Evolutionary conservation across 2,797 vertebrate species (phyloP).

Genomic region (Pipistrellus nathusii): DNA sequence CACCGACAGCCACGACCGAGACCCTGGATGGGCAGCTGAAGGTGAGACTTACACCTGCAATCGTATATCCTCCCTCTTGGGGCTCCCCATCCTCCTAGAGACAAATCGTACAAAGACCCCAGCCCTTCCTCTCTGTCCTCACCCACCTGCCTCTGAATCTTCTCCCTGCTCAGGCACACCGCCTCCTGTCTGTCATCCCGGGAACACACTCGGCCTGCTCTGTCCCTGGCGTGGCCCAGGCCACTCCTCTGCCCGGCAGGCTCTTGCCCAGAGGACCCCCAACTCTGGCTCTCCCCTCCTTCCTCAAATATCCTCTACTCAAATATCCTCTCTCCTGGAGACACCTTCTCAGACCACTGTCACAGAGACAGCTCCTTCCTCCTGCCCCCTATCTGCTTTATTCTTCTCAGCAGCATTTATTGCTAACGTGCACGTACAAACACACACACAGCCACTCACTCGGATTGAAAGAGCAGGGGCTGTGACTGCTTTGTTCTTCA

Average conservation of each 20-base stretch:
- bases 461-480: neutral
- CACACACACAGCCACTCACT: neutral
- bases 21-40: slow-evolving; percentile 78
- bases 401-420: neutral
- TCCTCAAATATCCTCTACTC: neutral
- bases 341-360: neutral
- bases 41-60: slow-evolving; percentile 65
- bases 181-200: neutral
- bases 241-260: neutral
- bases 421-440: neutral
- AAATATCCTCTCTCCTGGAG: neutral
- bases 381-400: neutral
- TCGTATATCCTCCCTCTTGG: neutral
- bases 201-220: neutral
- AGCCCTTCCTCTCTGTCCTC: neutral
- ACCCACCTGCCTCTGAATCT: neutral
- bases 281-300: neutral
- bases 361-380: neutral
- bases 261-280: neutral
- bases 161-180: neutral
- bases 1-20: slow-evolving; percentile 46
- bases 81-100: neutral
- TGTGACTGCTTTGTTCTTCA: neutral
- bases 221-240: neutral
- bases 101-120: neutral